These are phyloP conservation scores for Mythimna ferrago DNA, from an alignment of 2,888 invertebrate species.

Conservation along the genomic window DNA sequence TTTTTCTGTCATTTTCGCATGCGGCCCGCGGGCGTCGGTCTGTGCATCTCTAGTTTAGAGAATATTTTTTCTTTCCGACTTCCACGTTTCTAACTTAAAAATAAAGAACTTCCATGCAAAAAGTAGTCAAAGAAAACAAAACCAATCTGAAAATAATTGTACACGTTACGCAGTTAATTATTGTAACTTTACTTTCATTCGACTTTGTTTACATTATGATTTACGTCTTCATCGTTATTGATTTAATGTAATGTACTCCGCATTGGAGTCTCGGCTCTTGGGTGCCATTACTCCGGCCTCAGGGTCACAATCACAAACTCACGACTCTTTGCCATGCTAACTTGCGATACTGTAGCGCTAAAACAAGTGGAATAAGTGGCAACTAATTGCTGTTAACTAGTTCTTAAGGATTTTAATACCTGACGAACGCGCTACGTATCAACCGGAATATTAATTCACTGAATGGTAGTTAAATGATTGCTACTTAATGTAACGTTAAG, in stretches of 20 bases:
- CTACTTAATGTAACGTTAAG: background rate
- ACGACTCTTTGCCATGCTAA: conserved; percentile 13
- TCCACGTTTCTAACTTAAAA: background rate
- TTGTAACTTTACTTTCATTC: conserved; percentile 28
- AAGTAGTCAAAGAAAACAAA: too few relatives aligned
- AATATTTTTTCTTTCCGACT: background rate
- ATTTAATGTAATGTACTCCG: background rate
- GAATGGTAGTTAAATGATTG: background rate
- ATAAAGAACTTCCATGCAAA: background rate
- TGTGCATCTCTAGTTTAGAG: too few relatives aligned
- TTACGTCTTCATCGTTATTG: conserved; percentile 30
- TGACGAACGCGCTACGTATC: background rate
- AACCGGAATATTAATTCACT: background rate
- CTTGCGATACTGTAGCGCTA: background rate
- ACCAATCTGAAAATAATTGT: background rate
- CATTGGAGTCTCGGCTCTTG: background rate
- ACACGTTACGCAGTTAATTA: background rate
- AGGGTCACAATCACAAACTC: conserved; percentile 37
- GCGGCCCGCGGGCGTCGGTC: too few relatives aligned
- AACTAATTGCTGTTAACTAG: background rate
- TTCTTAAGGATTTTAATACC: background rate
- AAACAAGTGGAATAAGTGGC: background rate
- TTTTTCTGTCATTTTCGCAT: too few relatives aligned
- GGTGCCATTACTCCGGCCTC: background rate
- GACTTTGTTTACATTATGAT: conserved; percentile 17